phyloP scores from a whole-genome alignment of 2,113 vertebrate species.

The Cinclus mexicanus region DNA sequence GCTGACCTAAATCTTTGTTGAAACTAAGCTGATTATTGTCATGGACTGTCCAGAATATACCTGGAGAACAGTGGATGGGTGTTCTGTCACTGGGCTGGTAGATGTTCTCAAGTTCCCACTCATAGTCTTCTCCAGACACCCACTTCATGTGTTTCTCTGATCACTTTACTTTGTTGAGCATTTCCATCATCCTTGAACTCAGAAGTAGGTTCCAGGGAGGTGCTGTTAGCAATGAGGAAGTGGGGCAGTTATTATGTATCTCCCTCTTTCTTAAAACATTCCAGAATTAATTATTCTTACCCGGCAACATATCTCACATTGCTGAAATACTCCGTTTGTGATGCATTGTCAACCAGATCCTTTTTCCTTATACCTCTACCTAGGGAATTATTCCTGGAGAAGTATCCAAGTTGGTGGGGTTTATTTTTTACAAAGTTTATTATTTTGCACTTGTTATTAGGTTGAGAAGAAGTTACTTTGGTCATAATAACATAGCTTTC shows the following conservation, averaged over 20 bases:
- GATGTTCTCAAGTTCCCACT: not conserved
- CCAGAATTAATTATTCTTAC: not conserved
- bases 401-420: accelerated
- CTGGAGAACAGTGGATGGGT: not conserved
- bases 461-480: not conserved
- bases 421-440: not conserved
- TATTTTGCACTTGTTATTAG: not conserved
- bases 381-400: not conserved
- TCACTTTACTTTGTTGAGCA: not conserved
- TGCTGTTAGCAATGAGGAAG: not conserved
- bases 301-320: not conserved
- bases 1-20: constrained; percentile 20
- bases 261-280: not conserved
- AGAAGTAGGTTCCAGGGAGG: not conserved
- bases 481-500: not conserved
- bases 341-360: not conserved
- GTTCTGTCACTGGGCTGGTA: not conserved
- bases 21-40: constrained; percentile 16
- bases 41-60: not conserved
- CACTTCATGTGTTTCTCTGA: not conserved
- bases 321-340: not conserved
- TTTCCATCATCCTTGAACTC: not conserved
- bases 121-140: not conserved
- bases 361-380: not conserved
- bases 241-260: not conserved